These are phyloP conservation scores for Bos indicus DNA, from an alignment of 2,113 vertebrate genomes.

Conservation along the genomic window DNA sequence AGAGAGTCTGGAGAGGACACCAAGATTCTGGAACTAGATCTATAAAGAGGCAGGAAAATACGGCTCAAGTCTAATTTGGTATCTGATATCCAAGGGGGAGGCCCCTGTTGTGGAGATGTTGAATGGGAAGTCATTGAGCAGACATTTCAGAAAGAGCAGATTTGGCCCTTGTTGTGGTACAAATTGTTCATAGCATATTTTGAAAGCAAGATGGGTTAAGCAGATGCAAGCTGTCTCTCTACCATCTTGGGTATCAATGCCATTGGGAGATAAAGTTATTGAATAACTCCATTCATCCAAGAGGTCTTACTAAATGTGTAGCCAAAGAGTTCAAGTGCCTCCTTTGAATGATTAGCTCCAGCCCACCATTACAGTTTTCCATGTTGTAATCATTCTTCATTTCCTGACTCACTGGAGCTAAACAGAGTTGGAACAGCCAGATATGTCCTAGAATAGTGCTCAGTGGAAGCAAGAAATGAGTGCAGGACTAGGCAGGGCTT, in stretches of 20 bases:
- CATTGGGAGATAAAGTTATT: background rate
- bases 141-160: background rate
- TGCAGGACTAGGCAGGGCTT: background rate
- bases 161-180: background rate
- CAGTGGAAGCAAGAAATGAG: background rate
- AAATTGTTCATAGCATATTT: background rate
- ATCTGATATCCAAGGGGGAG: background rate
- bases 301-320: background rate
- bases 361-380: background rate
- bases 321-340: background rate
- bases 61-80: background rate
- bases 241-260: background rate
- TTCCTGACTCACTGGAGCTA: background rate
- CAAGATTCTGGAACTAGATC: background rate
- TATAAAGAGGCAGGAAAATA: background rate
- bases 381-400: background rate
- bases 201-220: background rate
- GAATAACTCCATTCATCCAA: background rate
- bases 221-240: background rate
- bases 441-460: background rate
- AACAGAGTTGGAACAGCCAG: background rate
- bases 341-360: background rate
- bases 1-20: background rate
- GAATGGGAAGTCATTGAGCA: background rate
- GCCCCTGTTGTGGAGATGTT: background rate